Evolutionary conservation across 2,797 vertebrate species (phyloP), one percentile per base, ranked within the genome.

Genomic region (Argentina silus): DNA sequence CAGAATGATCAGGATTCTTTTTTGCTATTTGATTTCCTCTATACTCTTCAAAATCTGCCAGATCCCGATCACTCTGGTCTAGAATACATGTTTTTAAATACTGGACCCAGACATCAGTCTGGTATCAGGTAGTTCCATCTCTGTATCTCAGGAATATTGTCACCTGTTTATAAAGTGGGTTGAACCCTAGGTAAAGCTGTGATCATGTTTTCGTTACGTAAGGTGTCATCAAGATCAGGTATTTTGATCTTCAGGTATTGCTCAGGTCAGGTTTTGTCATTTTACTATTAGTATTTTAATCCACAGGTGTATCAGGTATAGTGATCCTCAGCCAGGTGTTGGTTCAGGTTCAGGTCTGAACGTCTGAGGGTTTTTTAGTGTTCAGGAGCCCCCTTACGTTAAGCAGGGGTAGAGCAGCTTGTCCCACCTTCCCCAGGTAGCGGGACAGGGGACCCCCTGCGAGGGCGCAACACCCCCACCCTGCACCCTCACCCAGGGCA

Each of bases 391-490:
- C 93, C 88, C 92, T 92, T 81, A 87, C 93, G 55, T 93, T 94
- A 80, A 94, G 77, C 82, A 95, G 92, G 86, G 95, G 91, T 86
- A 95, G 87, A 83, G 94, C 91, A 73, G 93, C 92, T 74, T 94
- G 93, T 78, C 95, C 92, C 92, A 97, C 94, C 91, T 95, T 98
- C 87, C 92, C 93, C 82, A 96, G 94, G 90, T 94, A 94, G 66
- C 94, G 95, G 78, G 93, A 93, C 78, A 96, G 87, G 86, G 91
- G 89, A 65, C 84, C 78, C 15, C 80, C 83, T 1, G 77, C 63
- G 0, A 92, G 59, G 72, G 91, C 83, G 92, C 93, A 95, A 70
- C 92, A 93, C 65, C 90, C 88, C 93, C 92, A 92, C 0, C 87
- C 86, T 14, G 86, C 79, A 69, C 89, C 85, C 44, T 90, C 85